phyloP scores from a whole-genome alignment of 2,888 invertebrate genomes.

The Phragmatobia fuliginosa region DNA sequence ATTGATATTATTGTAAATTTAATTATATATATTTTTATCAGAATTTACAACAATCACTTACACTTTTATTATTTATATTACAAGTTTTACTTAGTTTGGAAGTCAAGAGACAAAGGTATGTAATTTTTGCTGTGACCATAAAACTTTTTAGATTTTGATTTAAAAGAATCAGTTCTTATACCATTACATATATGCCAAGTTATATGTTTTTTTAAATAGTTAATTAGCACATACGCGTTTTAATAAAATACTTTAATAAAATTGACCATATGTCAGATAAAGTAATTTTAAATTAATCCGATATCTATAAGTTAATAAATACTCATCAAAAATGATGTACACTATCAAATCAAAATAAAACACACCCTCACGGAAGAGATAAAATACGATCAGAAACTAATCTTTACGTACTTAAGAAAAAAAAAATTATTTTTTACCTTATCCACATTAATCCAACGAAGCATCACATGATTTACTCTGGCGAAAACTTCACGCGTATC shows the following conservation, averaged over 20 bases:
- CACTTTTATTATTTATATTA: background rate
- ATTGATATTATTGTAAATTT: too few relatives aligned
- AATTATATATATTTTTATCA: too few relatives aligned
- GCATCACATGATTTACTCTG: slow-evolving; percentile 68
- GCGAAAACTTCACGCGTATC: slow-evolving; percentile 57
- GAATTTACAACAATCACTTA: background rate
- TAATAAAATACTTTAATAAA: too few relatives aligned
- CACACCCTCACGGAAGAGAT: background rate
- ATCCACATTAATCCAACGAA: slow-evolving; percentile 54
- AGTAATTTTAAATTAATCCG: background rate
- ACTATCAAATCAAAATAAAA: background rate
- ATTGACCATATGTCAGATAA: background rate
- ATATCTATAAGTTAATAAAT: background rate
- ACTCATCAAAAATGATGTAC: background rate
- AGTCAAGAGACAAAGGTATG: too few relatives aligned
- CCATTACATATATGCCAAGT: too few relatives aligned
- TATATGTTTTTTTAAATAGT: too few relatives aligned
- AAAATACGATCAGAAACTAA: too few relatives aligned
- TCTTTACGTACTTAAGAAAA: background rate
- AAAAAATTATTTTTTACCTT: slow-evolving; percentile 13
- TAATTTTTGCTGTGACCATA: too few relatives aligned
- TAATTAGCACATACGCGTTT: too few relatives aligned
- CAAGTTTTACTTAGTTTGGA: too few relatives aligned
- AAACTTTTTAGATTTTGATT: too few relatives aligned
- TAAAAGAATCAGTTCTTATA: too few relatives aligned